Conservation (phyloP, 2,113 vertebrate species). For the Formicarius rufipectus region DNA sequence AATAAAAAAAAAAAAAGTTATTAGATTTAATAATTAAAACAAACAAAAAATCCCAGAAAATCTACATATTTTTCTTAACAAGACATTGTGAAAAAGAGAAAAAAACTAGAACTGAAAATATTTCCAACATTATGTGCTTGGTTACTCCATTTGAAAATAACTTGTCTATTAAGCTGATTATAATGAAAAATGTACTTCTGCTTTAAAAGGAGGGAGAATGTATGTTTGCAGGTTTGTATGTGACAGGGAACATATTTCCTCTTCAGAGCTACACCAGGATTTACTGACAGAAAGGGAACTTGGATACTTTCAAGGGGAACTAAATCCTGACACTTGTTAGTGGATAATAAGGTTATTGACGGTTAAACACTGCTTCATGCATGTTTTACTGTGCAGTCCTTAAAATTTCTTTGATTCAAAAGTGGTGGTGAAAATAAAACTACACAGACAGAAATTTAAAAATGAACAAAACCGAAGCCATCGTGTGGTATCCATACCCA, state of each 20-base stretch:
- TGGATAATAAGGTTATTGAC: fast-evolving
- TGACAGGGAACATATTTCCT: not conserved
- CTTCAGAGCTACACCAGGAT: not conserved
- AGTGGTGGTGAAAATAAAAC: not conserved
- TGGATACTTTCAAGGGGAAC: not conserved
- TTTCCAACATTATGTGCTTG: not conserved
- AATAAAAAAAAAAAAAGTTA: no score
- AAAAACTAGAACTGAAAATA: not conserved
- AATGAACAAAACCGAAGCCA: not conserved
- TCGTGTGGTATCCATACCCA: not conserved
- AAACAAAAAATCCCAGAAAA: not conserved
- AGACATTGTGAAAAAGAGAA: not conserved
- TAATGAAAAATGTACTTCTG: not conserved
- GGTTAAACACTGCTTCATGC: not conserved
- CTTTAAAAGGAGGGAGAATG: not conserved
- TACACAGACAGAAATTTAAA: not conserved
- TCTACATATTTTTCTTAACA: not conserved
- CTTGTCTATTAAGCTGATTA: not conserved
- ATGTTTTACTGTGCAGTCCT: not conserved
- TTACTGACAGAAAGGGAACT: not conserved
- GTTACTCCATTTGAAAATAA: not conserved
- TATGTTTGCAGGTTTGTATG: not conserved
- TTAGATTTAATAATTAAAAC: not conserved
- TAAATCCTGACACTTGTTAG: not conserved
- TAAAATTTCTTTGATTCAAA: not conserved